Evolutionary conservation across 2,888 invertebrate species (phyloP), one percentile per base, ranked within the genome.

Genomic region (Scaptomyza tumidula): DNA sequence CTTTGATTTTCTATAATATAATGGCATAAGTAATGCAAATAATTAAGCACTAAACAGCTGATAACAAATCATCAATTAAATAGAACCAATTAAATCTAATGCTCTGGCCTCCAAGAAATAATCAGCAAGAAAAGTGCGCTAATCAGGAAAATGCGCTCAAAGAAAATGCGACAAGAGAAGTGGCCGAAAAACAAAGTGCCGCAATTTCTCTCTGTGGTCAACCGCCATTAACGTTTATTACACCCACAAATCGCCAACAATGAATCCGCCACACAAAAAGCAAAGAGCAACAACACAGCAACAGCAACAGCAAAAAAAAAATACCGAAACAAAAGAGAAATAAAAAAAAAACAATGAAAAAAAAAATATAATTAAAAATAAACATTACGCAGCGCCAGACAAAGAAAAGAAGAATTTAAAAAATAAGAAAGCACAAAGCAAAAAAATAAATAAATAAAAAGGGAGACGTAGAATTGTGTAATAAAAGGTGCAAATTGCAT

Each of bases 171-270:
- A 78, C 60, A 75, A 65, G 64, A 59, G 57, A 67, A 67, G 50
- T 61, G 72, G 57, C 69, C 63, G 58, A 61, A 63, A 77, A 69
- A 79, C 71, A 64, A 81, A 79, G 85, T 75, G 82, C 74, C 69
- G 76, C 85, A 59, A 85, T 85, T 85, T 86, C 76, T 86, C 82
- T 80, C 82, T 85, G 85, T 80, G 82, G 85, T 82, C 82, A 82
- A 79, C 82, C 82, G 78, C 75, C 82, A 86, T 86, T 86, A 86
- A 86, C 85, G 82, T 86, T 86, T 82, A 86, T 86, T 86, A 82
- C 85, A 80, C 82, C 82, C 85, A 74, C 80, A 76, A 80, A 80
- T 80, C 71, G 80, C 70, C 70, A 63, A 62, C 78, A 71, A 69
- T 78, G 66, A 62, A 68, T 59, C 69, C 74, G 63, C 80, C 70